These are phyloP conservation scores for Sinosuthora webbiana DNA, from an alignment of 2,113 vertebrate species.

Conservation along the genomic window DNA sequence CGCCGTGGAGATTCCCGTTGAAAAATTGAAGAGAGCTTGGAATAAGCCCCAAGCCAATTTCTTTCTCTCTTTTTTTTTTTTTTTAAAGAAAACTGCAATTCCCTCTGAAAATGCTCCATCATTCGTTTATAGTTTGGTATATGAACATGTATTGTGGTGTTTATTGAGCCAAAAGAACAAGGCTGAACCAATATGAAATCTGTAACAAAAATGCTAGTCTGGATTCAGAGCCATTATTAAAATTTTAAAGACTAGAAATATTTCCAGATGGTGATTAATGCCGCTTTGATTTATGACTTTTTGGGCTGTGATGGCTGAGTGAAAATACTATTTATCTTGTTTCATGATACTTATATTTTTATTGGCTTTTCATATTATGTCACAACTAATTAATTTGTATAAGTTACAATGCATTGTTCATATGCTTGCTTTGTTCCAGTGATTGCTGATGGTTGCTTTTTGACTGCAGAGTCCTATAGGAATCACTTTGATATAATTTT, in stretches of 20 bases:
- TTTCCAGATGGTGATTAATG: background rate
- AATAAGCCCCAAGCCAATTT: background rate
- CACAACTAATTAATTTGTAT: background rate
- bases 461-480: rapidly evolving
- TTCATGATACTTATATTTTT: background rate
- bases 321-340: background rate
- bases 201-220: background rate
- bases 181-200: background rate
- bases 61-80: background rate
- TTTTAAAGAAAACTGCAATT: background rate
- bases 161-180: background rate
- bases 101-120: background rate
- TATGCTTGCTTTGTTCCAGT: background rate
- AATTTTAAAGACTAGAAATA: background rate
- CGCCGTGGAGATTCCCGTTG: rapidly evolving
- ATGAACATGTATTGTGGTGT: background rate
- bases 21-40: background rate
- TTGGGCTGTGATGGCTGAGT: background rate
- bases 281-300: background rate
- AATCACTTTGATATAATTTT: background rate
- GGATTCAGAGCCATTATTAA: background rate
- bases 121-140: background rate
- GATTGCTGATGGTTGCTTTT: background rate
- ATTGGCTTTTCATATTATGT: background rate
- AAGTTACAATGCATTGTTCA: background rate